A percentile compares a stretch with the other conserved stretches of the same genome.
Evolutionary conservation across 2,888 invertebrate species (phyloP).

Genomic region (Tiliacea aurago): DNA sequence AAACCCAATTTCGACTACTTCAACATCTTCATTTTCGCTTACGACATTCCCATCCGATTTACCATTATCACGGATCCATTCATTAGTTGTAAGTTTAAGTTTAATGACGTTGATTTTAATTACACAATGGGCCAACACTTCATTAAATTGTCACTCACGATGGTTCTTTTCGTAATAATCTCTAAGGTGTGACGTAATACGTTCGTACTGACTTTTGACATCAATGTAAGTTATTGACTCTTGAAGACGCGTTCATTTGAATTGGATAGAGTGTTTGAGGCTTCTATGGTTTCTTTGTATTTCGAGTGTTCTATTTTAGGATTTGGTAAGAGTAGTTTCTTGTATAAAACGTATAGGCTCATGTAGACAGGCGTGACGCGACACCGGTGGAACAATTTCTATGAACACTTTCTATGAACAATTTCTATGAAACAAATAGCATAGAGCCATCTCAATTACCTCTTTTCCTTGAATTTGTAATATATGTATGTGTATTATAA

Average conservation of each 20-base stretch:
- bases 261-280: conserved; percentile 41
- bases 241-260: conserved; percentile 63
- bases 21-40: conserved; percentile 74
- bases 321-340: conserved; percentile 1
- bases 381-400: too few relatives aligned
- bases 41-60: conserved; percentile 72
- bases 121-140: conserved; percentile 86
- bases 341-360: background rate
- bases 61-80: conserved; percentile 81
- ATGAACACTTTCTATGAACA: too few relatives aligned
- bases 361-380: too few relatives aligned
- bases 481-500: too few relatives aligned
- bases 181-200: conserved; percentile 71
- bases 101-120: conserved; percentile 84
- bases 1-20: conserved; percentile 68
- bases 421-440: too few relatives aligned
- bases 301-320: conserved; percentile 40
- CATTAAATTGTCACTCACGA: conserved; percentile 88
- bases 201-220: conserved; percentile 67
- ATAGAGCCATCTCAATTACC: too few relatives aligned
- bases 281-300: conserved; percentile 50
- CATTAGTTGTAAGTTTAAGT: conserved; percentile 79
- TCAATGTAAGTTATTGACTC: conserved; percentile 75
- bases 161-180: conserved; percentile 77
- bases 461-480: too few relatives aligned